These are phyloP conservation scores for Mimachlamys varia DNA, from an alignment of 2,888 invertebrate species.

Conservation along the genomic window DNA sequence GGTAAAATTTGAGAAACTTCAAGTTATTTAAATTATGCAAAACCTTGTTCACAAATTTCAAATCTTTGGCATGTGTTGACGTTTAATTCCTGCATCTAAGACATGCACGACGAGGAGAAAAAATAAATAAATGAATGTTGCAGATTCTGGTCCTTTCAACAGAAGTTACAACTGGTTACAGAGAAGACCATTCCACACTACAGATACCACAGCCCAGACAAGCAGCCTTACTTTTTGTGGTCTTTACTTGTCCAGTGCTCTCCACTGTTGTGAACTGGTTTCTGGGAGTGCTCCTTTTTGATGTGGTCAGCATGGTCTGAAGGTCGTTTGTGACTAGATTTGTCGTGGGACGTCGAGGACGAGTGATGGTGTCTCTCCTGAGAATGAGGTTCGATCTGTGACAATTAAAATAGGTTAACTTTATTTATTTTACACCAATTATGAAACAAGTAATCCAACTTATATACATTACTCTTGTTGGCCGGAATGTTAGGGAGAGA, in stretches of 20 bases:
- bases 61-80: neutral
- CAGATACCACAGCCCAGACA: neutral
- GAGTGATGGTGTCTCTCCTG: slow-evolving; percentile 44
- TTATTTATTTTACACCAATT: no score
- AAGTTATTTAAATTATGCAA: no score
- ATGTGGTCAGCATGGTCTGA: slow-evolving; percentile 51
- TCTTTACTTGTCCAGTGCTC: slow-evolving; percentile 45
- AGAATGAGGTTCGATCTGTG: slow-evolving; percentile 38
- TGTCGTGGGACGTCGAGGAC: slow-evolving; percentile 49
- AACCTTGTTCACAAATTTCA: neutral
- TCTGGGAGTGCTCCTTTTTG: slow-evolving; percentile 36
- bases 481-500: no score
- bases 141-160: neutral
- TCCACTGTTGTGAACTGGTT: slow-evolving; percentile 35
- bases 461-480: no score
- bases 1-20: no score
- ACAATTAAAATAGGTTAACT: neutral
- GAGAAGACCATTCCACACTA: neutral
- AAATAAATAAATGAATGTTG: neutral
- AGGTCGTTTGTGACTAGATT: slow-evolving; percentile 53
- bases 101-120: neutral
- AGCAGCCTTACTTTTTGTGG: slow-evolving; percentile 43
- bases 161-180: neutral
- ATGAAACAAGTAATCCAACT: no score
- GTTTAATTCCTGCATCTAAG: neutral